These are phyloP conservation scores for Sisor rabdophorus DNA, from an alignment of 2,113 vertebrate genomes.

Conservation along the genomic window DNA sequence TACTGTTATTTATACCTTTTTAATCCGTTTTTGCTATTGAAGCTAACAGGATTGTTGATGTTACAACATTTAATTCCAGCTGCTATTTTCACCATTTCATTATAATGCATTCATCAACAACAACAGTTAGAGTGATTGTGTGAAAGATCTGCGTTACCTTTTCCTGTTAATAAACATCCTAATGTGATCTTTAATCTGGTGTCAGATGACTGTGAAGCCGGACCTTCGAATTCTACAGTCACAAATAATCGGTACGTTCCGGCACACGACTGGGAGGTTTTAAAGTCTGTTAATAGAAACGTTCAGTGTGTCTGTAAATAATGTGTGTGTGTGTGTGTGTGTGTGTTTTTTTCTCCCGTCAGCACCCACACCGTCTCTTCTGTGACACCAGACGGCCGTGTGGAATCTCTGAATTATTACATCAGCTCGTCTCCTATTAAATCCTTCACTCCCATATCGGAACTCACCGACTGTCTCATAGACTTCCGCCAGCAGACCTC, in stretches of 20 bases:
- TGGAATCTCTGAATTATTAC: slow-evolving; percentile 9
- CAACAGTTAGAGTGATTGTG: too few species aligned
- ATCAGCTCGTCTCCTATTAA: slow-evolving; percentile 71
- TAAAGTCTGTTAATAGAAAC: background rate
- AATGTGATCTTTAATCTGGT: background rate
- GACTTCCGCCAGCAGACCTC: slow-evolving; percentile 68
- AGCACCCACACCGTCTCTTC: slow-evolving; percentile 10
- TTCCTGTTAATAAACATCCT: background rate
- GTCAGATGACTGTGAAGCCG: slow-evolving; percentile 38
- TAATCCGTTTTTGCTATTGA: too few species aligned
- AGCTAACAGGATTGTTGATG: too few species aligned
- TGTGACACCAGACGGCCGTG: background rate
- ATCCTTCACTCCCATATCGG: slow-evolving; percentile 72
- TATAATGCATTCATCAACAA: too few species aligned
- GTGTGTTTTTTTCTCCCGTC: background rate
- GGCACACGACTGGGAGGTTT: too few species aligned
- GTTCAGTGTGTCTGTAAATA: background rate
- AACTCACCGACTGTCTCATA: slow-evolving; percentile 70
- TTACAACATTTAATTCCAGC: too few species aligned
- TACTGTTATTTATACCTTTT: too few species aligned
- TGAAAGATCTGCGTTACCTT: too few species aligned
- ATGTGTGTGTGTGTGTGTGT: background rate
- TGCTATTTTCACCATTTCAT: too few species aligned
- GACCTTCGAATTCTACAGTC: slow-evolving; percentile 37
- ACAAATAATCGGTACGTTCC: slow-evolving; percentile 28